Conservation (phyloP, 2,888 invertebrate species). For the Apantesis nais region DNA sequence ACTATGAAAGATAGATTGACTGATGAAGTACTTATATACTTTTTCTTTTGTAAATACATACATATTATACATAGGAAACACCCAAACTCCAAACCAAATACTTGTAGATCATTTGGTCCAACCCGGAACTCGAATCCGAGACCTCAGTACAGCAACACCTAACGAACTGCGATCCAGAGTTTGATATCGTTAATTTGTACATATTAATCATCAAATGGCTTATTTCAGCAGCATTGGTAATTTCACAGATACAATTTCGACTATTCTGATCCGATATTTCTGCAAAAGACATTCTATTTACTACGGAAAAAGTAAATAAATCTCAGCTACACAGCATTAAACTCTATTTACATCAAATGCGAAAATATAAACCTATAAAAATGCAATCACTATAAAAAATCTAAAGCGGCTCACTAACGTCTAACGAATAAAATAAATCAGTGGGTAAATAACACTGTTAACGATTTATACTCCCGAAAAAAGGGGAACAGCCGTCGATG, state of each 20-base stretch:
- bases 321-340: slow-evolving; percentile 23
- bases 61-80: too few species aligned
- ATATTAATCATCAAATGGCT: too few species aligned
- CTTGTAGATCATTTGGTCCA: too few species aligned
- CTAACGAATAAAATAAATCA: slow-evolving; percentile 69
- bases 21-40: too few species aligned
- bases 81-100: too few species aligned
- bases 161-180: too few species aligned
- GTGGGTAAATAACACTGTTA: slow-evolving; percentile 73
- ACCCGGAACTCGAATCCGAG: too few species aligned
- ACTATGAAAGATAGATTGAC: too few species aligned
- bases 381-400: slow-evolving; percentile 44
- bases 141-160: too few species aligned
- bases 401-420: slow-evolving; percentile 48
- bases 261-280: not conserved
- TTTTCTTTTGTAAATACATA: too few species aligned
- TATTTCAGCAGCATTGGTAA: not conserved
- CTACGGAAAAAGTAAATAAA: slow-evolving; percentile 12
- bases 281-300: not conserved
- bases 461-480: slow-evolving; percentile 68
- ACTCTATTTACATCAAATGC: slow-evolving; percentile 37
- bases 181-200: too few species aligned
- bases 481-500: slow-evolving; percentile 62
- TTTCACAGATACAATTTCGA: not conserved
- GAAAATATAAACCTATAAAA: slow-evolving; percentile 41